These are phyloP conservation scores for Phymastichus coffea DNA, from an alignment of 1,140 invertebrate species.

Conservation along the genomic window DNA sequence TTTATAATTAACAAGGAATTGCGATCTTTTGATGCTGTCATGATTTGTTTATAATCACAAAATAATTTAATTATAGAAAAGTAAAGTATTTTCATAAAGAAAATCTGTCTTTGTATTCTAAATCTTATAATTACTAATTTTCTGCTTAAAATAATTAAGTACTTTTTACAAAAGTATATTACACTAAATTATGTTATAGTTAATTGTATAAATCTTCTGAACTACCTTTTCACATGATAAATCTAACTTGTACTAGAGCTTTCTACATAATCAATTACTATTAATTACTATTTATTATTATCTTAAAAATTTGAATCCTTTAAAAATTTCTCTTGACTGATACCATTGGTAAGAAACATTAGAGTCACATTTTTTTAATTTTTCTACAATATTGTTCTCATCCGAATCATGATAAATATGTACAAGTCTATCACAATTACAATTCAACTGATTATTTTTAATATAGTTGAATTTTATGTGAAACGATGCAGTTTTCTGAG, in stretches of 20 bases:
- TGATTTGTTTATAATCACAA: background rate
- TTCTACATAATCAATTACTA: slow-evolving; percentile 6
- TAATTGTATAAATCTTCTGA: background rate
- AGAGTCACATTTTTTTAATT: slow-evolving; percentile 15
- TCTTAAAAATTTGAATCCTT: slow-evolving; percentile 48
- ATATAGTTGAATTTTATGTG: slow-evolving; percentile 42
- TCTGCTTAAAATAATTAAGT: background rate
- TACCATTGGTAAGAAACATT: slow-evolving; percentile 45
- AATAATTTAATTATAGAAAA: background rate
- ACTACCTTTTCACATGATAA: background rate
- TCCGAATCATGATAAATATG: slow-evolving; percentile 43
- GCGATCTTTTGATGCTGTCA: background rate
- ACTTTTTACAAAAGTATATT: slow-evolving; percentile 8
- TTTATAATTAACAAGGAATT: background rate
- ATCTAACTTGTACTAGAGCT: too few species aligned
- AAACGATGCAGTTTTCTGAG: slow-evolving; percentile 34
- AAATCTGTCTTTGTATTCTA: background rate
- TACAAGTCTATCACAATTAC: slow-evolving; percentile 41
- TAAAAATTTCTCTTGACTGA: slow-evolving; percentile 49
- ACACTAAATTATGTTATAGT: background rate
- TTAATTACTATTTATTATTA: slow-evolving; percentile 32
- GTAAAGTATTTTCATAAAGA: background rate
- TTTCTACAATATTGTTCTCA: slow-evolving; percentile 12
- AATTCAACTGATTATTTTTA: slow-evolving; percentile 29
- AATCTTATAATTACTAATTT: background rate